These are phyloP conservation scores for Heterotilapia buettikoferi DNA, from an alignment of 2,113 vertebrate species.

Conservation along the genomic window DNA sequence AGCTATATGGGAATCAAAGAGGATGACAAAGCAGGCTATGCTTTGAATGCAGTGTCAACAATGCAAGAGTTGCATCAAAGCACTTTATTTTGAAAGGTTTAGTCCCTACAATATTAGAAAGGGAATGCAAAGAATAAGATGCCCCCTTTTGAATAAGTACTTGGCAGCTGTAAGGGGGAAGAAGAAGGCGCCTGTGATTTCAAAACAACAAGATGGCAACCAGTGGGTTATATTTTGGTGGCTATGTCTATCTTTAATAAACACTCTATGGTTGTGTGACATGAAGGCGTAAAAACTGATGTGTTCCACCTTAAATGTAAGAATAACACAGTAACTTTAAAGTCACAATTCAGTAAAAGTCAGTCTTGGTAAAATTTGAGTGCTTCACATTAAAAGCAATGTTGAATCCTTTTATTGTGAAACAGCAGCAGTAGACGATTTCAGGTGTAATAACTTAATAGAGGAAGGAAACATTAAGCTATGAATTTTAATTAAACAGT, in stretches of 20 bases:
- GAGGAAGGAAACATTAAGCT: neutral
- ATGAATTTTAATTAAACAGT: neutral
- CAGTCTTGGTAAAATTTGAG: neutral
- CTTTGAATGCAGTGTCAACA: neutral
- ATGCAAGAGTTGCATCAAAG: neutral
- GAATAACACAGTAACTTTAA: neutral
- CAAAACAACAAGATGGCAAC: neutral
- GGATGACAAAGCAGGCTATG: neutral
- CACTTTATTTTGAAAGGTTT: neutral
- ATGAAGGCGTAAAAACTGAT: neutral
- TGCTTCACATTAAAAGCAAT: neutral
- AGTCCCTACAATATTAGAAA: neutral
- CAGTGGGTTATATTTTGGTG: neutral
- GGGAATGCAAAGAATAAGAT: neutral
- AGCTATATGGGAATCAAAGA: neutral
- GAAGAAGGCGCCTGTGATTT: neutral
- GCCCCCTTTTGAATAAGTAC: neutral
- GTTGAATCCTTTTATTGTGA: neutral
- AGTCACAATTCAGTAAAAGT: neutral
- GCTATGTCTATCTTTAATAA: neutral
- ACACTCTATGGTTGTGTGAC: neutral
- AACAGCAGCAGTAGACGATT: neutral
- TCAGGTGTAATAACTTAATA: neutral
- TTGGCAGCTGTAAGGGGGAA: neutral
- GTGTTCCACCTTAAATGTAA: rapidly evolving